phyloP scores from a whole-genome alignment of 2,113 vertebrate species.

The Elgaria multicarinata region DNA sequence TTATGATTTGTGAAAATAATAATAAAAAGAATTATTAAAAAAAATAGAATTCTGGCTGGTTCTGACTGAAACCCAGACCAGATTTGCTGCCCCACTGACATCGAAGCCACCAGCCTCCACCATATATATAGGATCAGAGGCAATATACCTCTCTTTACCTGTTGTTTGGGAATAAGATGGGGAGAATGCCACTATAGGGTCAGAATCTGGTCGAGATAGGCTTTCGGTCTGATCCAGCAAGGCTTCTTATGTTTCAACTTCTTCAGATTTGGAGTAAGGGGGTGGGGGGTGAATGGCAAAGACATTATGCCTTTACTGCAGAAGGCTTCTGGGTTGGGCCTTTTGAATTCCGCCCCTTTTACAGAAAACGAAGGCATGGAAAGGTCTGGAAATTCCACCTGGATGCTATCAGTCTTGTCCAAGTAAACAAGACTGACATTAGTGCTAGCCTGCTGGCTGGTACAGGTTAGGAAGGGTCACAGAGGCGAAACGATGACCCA shows the following conservation, averaged over 20 bases:
- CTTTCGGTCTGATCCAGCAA: background rate
- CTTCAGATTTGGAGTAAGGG: background rate
- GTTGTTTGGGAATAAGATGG: no score
- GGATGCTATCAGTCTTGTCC: constrained; percentile 96
- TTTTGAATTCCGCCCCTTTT: constrained; percentile 58
- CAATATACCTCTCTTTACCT: no score
- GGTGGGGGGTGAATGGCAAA: background rate
- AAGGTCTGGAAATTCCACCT: constrained; percentile 87
- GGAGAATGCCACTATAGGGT: no score
- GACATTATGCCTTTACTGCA: constrained; percentile 18
- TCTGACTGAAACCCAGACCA: no score
- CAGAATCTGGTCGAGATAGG: background rate
- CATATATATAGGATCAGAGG: no score
- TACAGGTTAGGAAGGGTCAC: constrained; percentile 94
- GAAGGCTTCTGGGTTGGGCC: constrained; percentile 31
- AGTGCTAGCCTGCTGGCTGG: constrained; percentile 91
- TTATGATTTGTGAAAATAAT: no score
- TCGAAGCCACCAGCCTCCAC: no score
- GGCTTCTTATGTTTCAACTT: background rate
- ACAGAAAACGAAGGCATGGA: constrained; percentile 7
- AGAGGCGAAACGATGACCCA: constrained; percentile 92
- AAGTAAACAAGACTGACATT: constrained; percentile 98
- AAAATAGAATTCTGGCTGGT: no score
- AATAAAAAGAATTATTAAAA: no score
- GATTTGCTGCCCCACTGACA: no score